Conservation (phyloP, 1,140 invertebrate species). For the Cydia pomonella region DNA sequence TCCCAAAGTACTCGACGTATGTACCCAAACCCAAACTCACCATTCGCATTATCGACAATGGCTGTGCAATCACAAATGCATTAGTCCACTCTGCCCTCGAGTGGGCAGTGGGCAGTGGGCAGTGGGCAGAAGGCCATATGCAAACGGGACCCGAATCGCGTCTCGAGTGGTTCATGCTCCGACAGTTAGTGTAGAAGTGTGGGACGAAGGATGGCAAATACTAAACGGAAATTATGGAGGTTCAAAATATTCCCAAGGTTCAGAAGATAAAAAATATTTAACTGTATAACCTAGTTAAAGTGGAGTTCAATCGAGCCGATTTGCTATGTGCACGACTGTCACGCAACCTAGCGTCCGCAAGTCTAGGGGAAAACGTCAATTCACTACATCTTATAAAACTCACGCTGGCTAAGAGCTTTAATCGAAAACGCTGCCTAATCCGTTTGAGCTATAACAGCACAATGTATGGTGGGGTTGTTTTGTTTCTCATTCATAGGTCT, state of each 20-base stretch:
- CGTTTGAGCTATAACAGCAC: too few relatives aligned
- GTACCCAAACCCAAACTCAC: conserved; percentile 34
- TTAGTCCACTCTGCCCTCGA: conserved; percentile 46
- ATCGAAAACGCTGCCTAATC: too few relatives aligned
- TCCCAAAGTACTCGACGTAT: neutral
- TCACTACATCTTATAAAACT: too few relatives aligned
- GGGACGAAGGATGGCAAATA: neutral
- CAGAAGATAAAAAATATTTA: too few relatives aligned
- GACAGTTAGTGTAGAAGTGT: neutral
- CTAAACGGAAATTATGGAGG: neutral
- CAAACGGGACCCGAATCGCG: conserved; percentile 54
- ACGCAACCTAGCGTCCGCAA: too few relatives aligned
- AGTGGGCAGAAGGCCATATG: conserved; percentile 45
- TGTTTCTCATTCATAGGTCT: too few relatives aligned
- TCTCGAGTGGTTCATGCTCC: conserved; percentile 51
- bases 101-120: conserved; percentile 31
- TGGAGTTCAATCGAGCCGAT: too few relatives aligned
- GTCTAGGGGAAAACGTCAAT: too few relatives aligned
- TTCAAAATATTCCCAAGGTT: neutral
- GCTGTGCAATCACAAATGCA: conserved; percentile 59
- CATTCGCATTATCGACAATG: conserved; percentile 41
- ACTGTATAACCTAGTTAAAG: too few relatives aligned
- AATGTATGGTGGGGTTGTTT: too few relatives aligned
- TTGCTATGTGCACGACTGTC: too few relatives aligned
- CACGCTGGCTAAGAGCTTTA: too few relatives aligned